Conservation (phyloP, 2,888 invertebrate species). For the Drosophila histrio region DNA sequence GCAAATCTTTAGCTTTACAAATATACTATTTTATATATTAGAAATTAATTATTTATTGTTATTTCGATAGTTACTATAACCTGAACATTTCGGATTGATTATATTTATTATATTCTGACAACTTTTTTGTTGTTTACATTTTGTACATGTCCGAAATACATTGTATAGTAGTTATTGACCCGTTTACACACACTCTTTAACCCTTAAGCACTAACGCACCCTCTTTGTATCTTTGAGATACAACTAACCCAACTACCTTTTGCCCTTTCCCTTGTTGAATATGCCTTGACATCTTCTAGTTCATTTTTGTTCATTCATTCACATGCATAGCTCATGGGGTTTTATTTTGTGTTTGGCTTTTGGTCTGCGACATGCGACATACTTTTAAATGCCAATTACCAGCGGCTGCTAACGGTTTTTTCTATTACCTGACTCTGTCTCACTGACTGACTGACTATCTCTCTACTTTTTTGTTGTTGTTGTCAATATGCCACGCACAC, state of each 20-base stretch:
- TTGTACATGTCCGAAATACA: not conserved
- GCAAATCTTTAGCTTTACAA: too few relatives aligned
- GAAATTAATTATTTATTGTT: too few relatives aligned
- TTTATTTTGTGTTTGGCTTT: not conserved
- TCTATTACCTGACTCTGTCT: constrained; percentile 48
- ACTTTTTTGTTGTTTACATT: constrained; percentile 1
- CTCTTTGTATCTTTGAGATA: constrained; percentile 6
- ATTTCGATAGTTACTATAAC: too few relatives aligned
- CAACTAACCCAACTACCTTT: not conserved
- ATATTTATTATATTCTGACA: too few relatives aligned
- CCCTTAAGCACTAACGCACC: constrained; percentile 1
- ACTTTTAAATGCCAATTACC: constrained; percentile 77
- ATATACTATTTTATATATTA: too few relatives aligned
- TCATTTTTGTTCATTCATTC: constrained; percentile 19
- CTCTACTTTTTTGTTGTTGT: constrained; percentile 27
- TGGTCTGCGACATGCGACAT: constrained; percentile 64
- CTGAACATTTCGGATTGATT: too few relatives aligned
- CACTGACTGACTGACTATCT: constrained; percentile 14
- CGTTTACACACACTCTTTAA: not conserved
- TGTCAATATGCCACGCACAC: constrained; percentile 69
- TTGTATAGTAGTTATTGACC: constrained; percentile 11
- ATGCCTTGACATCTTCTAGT: constrained; percentile 46
- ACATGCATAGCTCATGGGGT: constrained; percentile 34
- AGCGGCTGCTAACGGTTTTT: constrained; percentile 73
- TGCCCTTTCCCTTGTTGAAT: not conserved